These are phyloP conservation scores for Proteles cristata DNA, from an alignment of 2,113 vertebrate genomes.

Conservation along the genomic window DNA sequence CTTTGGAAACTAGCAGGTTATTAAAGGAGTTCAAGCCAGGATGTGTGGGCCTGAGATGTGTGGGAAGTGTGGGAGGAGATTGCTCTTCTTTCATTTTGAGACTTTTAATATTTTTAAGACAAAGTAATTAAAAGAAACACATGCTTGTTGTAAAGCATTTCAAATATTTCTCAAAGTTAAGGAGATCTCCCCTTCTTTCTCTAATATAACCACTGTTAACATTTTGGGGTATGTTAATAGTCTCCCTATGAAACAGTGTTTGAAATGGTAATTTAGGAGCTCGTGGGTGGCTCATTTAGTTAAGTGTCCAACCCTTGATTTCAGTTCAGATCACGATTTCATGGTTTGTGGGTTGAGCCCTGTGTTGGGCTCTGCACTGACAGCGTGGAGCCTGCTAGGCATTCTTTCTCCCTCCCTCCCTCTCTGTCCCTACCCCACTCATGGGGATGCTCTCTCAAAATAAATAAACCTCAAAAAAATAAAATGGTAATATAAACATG, in stretches of 20 bases:
- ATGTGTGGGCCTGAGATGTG: no score
- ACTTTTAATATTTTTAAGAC: neutral
- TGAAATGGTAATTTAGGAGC: neutral
- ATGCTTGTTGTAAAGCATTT: neutral
- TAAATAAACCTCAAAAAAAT: neutral
- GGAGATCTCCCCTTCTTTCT: neutral
- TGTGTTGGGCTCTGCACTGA: no score
- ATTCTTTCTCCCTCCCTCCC: no score
- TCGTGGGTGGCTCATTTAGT: no score
- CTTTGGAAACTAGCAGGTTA: neutral
- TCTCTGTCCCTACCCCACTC: no score
- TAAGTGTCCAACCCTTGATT: no score
- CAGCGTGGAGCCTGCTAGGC: no score
- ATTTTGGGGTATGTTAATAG: neutral
- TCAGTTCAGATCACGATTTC: no score
- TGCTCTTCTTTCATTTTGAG: neutral
- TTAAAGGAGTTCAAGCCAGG: neutral
- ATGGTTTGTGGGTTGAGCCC: no score
- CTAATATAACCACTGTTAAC: neutral
- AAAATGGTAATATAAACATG: neutral
- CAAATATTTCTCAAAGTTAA: neutral
- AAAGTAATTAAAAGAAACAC: neutral
- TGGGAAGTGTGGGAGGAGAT: no score
- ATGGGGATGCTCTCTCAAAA: no score
- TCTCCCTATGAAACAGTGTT: neutral